Conservation (phyloP, 1,140 invertebrate species). For the Rhyzopertha dominica region DNA sequence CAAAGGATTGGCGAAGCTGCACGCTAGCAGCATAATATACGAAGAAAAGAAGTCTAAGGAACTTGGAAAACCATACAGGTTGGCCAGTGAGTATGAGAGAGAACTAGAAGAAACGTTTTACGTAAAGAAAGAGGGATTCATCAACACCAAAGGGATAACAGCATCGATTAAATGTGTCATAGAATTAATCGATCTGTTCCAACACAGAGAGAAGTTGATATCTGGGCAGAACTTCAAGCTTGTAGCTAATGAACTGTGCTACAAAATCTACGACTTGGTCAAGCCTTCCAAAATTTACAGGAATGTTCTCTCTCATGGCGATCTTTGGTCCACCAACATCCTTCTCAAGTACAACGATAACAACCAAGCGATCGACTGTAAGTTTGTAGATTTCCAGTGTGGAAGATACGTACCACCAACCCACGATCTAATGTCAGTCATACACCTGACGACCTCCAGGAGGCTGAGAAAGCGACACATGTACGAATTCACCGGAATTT, state of each 20-base stretch:
- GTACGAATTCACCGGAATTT: conserved; percentile 24
- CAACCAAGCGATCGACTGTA: conserved; percentile 35
- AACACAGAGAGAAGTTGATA: conserved; percentile 12
- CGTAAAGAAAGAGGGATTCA: conserved; percentile 16
- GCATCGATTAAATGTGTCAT: conserved; percentile 16
- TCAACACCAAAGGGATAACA: conserved; percentile 9
- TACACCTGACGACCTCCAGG: conserved; percentile 44
- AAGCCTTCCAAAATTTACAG: conserved; percentile 23
- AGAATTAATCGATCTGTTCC: conserved; percentile 18
- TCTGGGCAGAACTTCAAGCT: conserved; percentile 16
- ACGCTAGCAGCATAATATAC: conserved; percentile 39
- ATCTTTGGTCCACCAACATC: conserved; percentile 47
- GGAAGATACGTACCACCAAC: conserved; percentile 46
- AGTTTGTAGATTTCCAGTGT: conserved; percentile 48
- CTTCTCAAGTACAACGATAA: conserved; percentile 43
- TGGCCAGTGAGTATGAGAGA: conserved; percentile 18
- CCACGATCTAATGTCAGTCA: conserved; percentile 45
- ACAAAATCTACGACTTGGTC: conserved; percentile 16
- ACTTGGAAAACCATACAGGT: conserved; percentile 10
- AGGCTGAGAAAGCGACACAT: conserved; percentile 34
- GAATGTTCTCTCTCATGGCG: conserved; percentile 46
- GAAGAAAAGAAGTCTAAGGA: conserved; percentile 34
- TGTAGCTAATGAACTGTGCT: conserved; percentile 11
- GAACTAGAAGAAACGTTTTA: conserved; percentile 30
- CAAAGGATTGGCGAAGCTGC: conserved; percentile 38